A percentile compares a stretch with the other conserved stretches of the same genome.
Conservation (phyloP, 2,797 vertebrate genomes). For the Takifugu rubripes region DNA sequence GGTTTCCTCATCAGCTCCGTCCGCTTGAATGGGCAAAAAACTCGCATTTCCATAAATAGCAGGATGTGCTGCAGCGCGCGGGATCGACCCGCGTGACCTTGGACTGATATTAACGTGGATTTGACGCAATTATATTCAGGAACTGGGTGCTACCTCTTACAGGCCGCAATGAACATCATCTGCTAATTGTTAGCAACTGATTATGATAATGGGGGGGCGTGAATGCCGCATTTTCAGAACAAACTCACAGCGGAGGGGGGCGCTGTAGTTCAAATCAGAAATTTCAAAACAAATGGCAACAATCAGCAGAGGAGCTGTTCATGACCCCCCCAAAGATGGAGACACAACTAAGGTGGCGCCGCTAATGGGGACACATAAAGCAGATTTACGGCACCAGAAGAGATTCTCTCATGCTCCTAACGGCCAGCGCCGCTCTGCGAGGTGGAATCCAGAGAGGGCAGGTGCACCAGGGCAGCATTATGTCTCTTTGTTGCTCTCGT, state of each 20-base stretch:
- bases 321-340: not conserved
- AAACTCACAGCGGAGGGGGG: not conserved
- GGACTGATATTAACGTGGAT: not conserved
- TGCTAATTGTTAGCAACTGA: too few relatives aligned
- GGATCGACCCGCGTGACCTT: not conserved
- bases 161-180: too few relatives aligned
- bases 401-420: constrained; percentile 7
- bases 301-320: not conserved
- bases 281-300: not conserved
- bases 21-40: not conserved
- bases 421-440: constrained; percentile 9
- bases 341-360: not conserved
- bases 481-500: constrained; percentile 56
- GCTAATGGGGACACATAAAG: not conserved
- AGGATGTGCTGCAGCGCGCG: not conserved
- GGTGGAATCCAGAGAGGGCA: constrained; percentile 15
- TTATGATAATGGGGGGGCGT: too few relatives aligned
- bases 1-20: constrained; percentile 9
- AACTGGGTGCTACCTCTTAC: too few relatives aligned
- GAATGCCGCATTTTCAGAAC: too few relatives aligned
- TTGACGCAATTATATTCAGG: not conserved
- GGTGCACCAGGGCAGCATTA: constrained; percentile 28
- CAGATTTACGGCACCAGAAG: constrained; percentile 13
- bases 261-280: not conserved
- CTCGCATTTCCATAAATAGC: not conserved